These are phyloP conservation scores for Biston stratarius DNA, from an alignment of 2,888 invertebrate genomes.

Conservation along the genomic window DNA sequence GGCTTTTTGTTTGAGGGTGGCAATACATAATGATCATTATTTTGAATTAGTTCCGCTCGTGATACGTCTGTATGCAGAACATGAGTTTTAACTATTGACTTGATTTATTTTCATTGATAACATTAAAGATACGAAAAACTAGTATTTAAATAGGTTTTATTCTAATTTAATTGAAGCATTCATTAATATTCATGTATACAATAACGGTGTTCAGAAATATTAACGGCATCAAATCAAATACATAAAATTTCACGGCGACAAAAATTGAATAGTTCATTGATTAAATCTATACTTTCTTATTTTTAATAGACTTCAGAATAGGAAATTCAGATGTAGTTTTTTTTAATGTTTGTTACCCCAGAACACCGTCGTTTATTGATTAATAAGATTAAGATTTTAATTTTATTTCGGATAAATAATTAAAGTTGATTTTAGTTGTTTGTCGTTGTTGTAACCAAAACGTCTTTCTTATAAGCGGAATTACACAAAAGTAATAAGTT, in stretches of 20 bases:
- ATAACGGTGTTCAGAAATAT: not conserved
- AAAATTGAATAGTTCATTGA: not conserved
- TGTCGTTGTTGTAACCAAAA: no score
- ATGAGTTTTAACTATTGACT: no score
- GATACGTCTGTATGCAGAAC: not conserved
- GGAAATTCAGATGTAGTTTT: no score
- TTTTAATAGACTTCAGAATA: no score
- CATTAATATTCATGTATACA: not conserved
- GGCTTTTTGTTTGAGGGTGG: not conserved
- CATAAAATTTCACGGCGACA: not conserved
- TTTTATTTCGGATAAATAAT: no score
- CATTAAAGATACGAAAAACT: not conserved
- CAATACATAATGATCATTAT: not conserved
- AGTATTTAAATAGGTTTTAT: not conserved
- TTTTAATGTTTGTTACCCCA: no score
- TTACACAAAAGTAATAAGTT: no score
- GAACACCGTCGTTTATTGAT: no score
- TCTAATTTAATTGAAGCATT: not conserved
- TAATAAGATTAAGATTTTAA: no score
- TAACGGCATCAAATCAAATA: conserved; percentile 1
- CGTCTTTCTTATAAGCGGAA: no score
- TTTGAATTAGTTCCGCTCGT: not conserved
- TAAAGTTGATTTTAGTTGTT: no score
- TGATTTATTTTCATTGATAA: not conserved
- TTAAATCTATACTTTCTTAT: not conserved